Conservation (phyloP, 2,888 invertebrate genomes). For the Cephus nigrinus region DNA sequence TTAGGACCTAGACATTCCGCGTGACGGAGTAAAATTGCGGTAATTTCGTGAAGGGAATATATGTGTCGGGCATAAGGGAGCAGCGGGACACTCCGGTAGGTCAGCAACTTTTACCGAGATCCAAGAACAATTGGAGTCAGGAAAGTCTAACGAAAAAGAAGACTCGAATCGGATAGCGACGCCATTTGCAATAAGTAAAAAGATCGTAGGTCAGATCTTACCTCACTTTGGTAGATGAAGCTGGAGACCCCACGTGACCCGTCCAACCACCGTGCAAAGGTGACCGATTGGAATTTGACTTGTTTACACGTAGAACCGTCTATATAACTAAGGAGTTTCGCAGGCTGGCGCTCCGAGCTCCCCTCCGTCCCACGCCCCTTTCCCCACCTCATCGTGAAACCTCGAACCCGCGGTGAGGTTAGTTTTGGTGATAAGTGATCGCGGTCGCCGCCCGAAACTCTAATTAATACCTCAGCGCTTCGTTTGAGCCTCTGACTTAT, state of each 20-base stretch:
- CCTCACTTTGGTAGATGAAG: neutral
- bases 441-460: constrained; percentile 61
- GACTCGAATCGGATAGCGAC: neutral
- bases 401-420: constrained; percentile 14
- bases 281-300: neutral
- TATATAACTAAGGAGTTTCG: neutral
- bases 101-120: neutral
- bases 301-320: neutral
- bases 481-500: constrained; percentile 65
- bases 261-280: neutral
- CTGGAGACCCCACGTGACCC: neutral
- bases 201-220: neutral
- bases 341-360: neutral
- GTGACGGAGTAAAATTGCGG: neutral
- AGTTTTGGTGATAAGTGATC: constrained; percentile 64
- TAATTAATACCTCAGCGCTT: constrained; percentile 65
- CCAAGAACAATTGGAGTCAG: neutral
- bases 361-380: too few species aligned
- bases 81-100: neutral
- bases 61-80: neutral
- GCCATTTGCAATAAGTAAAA: neutral
- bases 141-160: neutral
- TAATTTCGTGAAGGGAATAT: neutral
- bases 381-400: neutral
- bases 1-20: neutral